These are phyloP conservation scores for Pterois miles DNA, from an alignment of 2,797 vertebrate species.

Conservation along the genomic window DNA sequence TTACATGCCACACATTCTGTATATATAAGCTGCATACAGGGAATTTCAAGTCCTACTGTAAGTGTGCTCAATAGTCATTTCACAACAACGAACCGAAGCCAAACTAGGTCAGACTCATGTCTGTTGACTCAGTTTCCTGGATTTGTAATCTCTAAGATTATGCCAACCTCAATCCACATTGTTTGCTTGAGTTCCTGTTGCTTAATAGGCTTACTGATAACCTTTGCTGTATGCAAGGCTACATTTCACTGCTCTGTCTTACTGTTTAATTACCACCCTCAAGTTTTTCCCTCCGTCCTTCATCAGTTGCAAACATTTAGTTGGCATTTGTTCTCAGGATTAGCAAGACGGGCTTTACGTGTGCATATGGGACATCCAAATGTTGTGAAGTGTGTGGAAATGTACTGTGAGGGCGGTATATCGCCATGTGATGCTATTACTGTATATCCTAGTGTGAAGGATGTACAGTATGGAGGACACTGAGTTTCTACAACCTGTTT, in stretches of 20 bases:
- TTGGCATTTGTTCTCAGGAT: neutral
- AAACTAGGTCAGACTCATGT: slow-evolving; percentile 53
- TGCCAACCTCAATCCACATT: slow-evolving; percentile 45
- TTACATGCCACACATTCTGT: neutral
- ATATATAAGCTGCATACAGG: neutral
- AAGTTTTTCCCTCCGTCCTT: neutral
- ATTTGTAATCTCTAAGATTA: slow-evolving; percentile 59
- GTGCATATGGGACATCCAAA: neutral
- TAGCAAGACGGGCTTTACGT: no score
- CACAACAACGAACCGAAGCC: neutral
- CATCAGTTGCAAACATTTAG: neutral
- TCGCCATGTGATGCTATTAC: neutral
- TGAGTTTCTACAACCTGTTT: neutral
- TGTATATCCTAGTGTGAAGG: neutral
- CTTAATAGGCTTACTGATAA: slow-evolving; percentile 40
- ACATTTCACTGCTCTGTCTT: neutral
- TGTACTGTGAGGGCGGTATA: neutral
- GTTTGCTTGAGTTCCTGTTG: slow-evolving; percentile 47
- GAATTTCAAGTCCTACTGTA: neutral
- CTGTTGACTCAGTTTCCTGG: slow-evolving; percentile 57
- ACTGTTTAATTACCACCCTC: neutral
- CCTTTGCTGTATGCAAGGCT: neutral
- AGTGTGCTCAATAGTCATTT: neutral
- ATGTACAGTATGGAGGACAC: no score
- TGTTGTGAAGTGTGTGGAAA: neutral